Conservation (phyloP, 2,113 vertebrate genomes). For the Neogobius melanostomus region DNA sequence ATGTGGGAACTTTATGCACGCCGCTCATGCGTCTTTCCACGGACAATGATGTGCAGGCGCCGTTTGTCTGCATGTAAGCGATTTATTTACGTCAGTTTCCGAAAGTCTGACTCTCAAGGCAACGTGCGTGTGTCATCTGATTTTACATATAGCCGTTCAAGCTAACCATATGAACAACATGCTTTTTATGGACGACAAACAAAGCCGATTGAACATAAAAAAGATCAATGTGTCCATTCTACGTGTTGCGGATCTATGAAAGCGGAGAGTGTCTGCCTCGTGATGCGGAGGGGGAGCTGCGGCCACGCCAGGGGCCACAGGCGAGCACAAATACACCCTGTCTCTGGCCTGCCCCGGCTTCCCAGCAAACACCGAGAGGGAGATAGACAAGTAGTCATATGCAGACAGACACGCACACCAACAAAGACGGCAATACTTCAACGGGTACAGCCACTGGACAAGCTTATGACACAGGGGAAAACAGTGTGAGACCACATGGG, state of each 20-base stretch:
- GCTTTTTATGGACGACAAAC: slow-evolving; percentile 27
- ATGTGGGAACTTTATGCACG: slow-evolving; percentile 11
- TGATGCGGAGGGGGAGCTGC: slow-evolving; percentile 49
- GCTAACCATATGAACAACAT: slow-evolving; percentile 43
- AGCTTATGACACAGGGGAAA: slow-evolving; percentile 3
- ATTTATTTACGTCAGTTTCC: neutral
- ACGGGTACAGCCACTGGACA: slow-evolving; percentile 4
- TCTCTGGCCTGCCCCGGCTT: slow-evolving; percentile 41
- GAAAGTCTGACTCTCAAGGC: neutral
- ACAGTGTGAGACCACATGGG: neutral
- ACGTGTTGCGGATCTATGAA: slow-evolving; percentile 29
- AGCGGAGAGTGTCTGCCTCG: slow-evolving; percentile 61
- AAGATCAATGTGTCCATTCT: slow-evolving; percentile 57
- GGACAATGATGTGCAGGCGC: slow-evolving; percentile 17
- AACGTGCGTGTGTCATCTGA: neutral
- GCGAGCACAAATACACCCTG: slow-evolving; percentile 75
- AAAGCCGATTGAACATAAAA: slow-evolving; percentile 29
- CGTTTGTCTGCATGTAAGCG: slow-evolving; percentile 17
- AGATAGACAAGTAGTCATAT: slow-evolving; percentile 31
- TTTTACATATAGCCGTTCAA: slow-evolving; percentile 3
- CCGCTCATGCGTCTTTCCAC: neutral
- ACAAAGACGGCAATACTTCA: slow-evolving; percentile 11
- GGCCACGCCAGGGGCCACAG: slow-evolving; percentile 69
- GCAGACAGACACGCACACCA: slow-evolving; percentile 17
- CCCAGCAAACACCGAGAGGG: slow-evolving; percentile 20